Base-by-base conservation (phyloP, 2,113 vertebrate species). In the Fulica atra region DNA sequence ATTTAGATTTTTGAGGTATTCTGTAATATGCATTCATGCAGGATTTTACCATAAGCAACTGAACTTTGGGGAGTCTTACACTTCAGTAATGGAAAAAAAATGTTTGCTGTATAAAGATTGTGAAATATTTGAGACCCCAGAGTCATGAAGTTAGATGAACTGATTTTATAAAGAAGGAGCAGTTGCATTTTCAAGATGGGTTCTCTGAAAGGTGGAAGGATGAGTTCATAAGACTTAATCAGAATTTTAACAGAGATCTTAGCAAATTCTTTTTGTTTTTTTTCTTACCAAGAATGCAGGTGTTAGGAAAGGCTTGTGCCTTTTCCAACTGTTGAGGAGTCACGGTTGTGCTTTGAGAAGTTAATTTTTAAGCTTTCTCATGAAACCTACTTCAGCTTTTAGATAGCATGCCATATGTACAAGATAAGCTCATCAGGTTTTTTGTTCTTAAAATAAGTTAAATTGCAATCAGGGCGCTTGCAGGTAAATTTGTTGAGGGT, bases 311-410 rank as follows among this genome's bases (percentile, higher is more conserved):
- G 19, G 31, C 44, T 77, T 54, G 28, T 73, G n/a, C 31, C 63
- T 6, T 0, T 88, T 86, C 46, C 68, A 69, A 2, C 72, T 86
- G 71, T 77, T 72, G 54, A 85, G 48, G 35, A 95, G 51, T 63
- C 65, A 25, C 2, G 7, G 50, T 77, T 66, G 21, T 81, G 57
- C 81, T 95, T 90, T 92, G 54, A 53, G 50, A 89, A 88, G 94
- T 96, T 95, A 89, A 89, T 93, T 88, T 96, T 93, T 92, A 95
- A 95, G 50, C 88, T 83, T 88, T 60, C 50, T 66, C 31, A 24
- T 91, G 76, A 76, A 88, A 35, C 40, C 40, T 89, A 17, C 38
- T 86, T 51, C 60, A 66, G 35, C 28, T 84, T 71, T 35, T 68
- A 65, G 73, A 40, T 28, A 71, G 65, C 14, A 6, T 65, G 65